Base-by-base conservation (phyloP, 2,888 invertebrate species). In the Pinctada fucata region DNA sequence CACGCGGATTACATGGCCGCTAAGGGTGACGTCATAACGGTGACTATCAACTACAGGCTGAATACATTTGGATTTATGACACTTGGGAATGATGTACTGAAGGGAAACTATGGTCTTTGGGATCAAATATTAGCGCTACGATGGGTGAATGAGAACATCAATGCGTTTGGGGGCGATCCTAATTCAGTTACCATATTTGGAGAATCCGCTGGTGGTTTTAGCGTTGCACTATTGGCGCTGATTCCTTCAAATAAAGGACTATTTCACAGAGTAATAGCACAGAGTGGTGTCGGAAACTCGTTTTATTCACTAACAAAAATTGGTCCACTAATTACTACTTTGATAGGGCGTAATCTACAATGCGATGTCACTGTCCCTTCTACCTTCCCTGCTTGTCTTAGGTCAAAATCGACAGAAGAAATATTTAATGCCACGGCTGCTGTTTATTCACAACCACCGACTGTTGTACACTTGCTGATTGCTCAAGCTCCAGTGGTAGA, bases 151-250 rank as follows among this genome's bases (percentile, higher is more conserved):
- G 5, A n/a, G 2, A 10, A 65, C 65, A 65, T 65, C 0, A 5
- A 13, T 10, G 5, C 65, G 0, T 65, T 65, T 13, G 65, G 65
- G 5, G 65, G 65, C 1, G 31, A 65, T 65, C 65, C 65, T 0
- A 10, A 4, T 13, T 65, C 65, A 13, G n/a, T 65, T 10, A 65
- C 65, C 31, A 76, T 92, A 5, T 90, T 88, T 76, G 80, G 80
- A 49, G 73, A 80, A 67, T 80, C 80, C 45, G 80, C 80, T 45
- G 80, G 80, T 1, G 75, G 78, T 4, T 72, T 75, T 6, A 73
- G 73, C 66, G 70, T 78, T 13, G 31, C 72, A 10, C 52, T 67
- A 2, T 69, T 67, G 10, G 52, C 73, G n/a, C 4, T 82, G 16
- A 75, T 73, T 13, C 79, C 79, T 2, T 8, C 49, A 52, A 78